Evolutionary conservation across 2,888 invertebrate genomes (phyloP), one percentile per base, ranked within the genome.

Genomic region (Temnothorax unifasciatus): DNA sequence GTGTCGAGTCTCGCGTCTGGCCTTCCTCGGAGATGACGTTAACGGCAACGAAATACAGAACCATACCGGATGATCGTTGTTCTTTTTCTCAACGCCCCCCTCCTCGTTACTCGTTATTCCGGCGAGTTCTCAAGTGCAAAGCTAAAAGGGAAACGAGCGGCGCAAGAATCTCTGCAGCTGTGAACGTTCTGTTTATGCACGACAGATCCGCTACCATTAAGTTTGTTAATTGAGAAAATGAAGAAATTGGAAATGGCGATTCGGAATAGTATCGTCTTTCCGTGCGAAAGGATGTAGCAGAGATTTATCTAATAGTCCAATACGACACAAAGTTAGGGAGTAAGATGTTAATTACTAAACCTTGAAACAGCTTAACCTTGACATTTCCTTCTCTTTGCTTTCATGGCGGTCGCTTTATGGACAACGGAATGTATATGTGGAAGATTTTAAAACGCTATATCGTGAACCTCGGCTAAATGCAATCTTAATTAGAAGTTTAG

Each of bases 131-230:
- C 76, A 38, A 54, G 25, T 15, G 29, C 44, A n/a, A 11, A 54
- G 68, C 11, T 3, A n/a, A 68, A 44, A 54, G 44, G 3, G 8
- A 66, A 38, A 64, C 25, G 18, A 18, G 41, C 52, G 25, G 29
- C 44, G 54, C n/a, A 29, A 54, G 8, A 57, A 44, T 34, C 29
- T n/a, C 57, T 2, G 29, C 11, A 57, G 29, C 25, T n/a, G 13
- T 5, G 29, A 76, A 52, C 18, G 47, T 76, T 64, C 50, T 21
- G 25, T n/a, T 75, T 59, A 74, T 74, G 13, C 21, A 1, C n/a
- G 13, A 41, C n/a, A 18, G 15, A 76, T 34, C 34, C 52, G 38
- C 11, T 8, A 52, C 9, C 52, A 54, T 15, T 11, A 68, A 57
- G 21, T 63, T 64, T 11, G 13, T 77, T 54, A 54, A 68, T 2